Evolutionary conservation across 1,140 invertebrate genomes (phyloP).

Genomic region (Drosophila nikananu): DNA sequence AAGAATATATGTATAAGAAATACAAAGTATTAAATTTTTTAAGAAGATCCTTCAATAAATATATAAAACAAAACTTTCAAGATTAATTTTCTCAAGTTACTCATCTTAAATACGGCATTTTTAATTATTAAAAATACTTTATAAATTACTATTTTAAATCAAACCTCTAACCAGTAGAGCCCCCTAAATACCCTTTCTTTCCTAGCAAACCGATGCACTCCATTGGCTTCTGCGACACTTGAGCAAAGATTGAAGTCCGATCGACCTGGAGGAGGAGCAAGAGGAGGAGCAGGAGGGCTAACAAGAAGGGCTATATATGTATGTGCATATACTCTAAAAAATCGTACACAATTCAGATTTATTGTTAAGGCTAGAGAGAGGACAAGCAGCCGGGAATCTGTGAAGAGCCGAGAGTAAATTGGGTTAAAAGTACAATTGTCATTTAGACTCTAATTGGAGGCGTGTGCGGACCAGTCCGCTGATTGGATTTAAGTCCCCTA

Average conservation of each 20-base stretch:
- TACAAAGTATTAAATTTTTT: no score
- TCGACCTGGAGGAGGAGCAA: slow-evolving; percentile 12
- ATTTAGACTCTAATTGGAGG: slow-evolving; percentile 82
- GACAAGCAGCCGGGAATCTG: slow-evolving; percentile 48
- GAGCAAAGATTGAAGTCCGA: slow-evolving; percentile 48
- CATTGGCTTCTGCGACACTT: slow-evolving; percentile 44
- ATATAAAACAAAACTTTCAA: no score
- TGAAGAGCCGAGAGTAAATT: slow-evolving; percentile 63
- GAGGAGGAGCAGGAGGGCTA: slow-evolving; percentile 1
- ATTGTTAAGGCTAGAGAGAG: slow-evolving; percentile 61
- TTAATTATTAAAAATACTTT: not conserved
- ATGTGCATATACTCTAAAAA: slow-evolving; percentile 24
- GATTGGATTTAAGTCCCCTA: slow-evolving; percentile 67
- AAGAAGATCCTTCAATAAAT: no score
- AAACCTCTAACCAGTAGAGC: not conserved
- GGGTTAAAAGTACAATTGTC: slow-evolving; percentile 83
- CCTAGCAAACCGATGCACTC: slow-evolving; percentile 32
- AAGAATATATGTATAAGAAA: no score
- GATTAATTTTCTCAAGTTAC: not conserved
- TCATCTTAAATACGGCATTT: not conserved
- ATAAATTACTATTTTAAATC: not conserved
- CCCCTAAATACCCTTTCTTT: slow-evolving; percentile 4
- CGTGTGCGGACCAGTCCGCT: slow-evolving; percentile 72
- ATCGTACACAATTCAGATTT: slow-evolving; percentile 73
- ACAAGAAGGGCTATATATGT: slow-evolving; percentile 8